phyloP scores from a whole-genome alignment of 2,797 vertebrate genomes.

The Hirundo rustica region DNA sequence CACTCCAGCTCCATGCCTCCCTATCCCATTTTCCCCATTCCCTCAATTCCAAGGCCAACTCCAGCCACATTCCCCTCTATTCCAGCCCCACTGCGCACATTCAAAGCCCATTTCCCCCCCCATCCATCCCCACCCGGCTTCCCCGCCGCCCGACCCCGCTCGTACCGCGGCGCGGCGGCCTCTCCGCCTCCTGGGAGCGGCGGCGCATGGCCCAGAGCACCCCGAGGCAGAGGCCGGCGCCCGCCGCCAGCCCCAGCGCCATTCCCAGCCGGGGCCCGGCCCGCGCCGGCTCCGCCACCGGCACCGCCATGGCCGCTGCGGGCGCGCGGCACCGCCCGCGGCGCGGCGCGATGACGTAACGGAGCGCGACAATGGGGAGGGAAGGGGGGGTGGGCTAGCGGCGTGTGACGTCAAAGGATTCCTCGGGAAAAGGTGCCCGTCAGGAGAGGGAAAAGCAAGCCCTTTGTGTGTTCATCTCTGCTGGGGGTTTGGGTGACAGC shows the following conservation, averaged over 20 bases:
- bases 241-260: neutral
- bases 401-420: neutral
- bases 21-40: neutral
- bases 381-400: too few relatives aligned
- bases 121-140: neutral
- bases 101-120: neutral
- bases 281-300: neutral
- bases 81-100: neutral
- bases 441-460: neutral
- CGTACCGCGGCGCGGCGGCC: neutral
- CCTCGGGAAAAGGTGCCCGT: neutral
- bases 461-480: neutral
- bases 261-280: neutral
- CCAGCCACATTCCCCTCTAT: neutral
- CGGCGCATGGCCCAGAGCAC: neutral
- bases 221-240: neutral
- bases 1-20: neutral
- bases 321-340: neutral
- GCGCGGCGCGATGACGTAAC: neutral
- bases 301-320: neutral
- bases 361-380: accelerated
- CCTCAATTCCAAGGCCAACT: neutral
- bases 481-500: neutral
- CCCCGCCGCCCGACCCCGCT: neutral
- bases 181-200: neutral